A percentile compares a stretch with the other conserved stretches of the same genome.
These are phyloP conservation scores for Stegophylla sp. DNA, from an alignment of 2,888 invertebrate species.

Conservation along the genomic window DNA sequence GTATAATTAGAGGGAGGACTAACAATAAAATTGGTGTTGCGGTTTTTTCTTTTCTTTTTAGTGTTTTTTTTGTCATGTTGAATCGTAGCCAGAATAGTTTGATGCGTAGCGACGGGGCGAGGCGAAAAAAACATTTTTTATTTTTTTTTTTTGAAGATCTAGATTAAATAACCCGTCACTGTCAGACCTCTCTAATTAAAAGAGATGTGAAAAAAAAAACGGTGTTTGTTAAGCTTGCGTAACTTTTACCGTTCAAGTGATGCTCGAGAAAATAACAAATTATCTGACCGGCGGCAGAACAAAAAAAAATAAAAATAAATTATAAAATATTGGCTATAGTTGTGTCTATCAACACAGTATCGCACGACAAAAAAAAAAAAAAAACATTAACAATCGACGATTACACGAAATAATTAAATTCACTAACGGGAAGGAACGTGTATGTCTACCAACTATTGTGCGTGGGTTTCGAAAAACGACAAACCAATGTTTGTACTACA, in stretches of 20 bases:
- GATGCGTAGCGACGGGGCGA: neutral
- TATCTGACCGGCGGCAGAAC: too few relatives aligned
- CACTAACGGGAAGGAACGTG: too few relatives aligned
- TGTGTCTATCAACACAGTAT: neutral
- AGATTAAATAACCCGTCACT: slow-evolving; percentile 51
- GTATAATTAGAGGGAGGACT: slow-evolving; percentile 46
- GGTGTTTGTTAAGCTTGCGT: slow-evolving; percentile 18
- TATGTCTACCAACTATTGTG: neutral
- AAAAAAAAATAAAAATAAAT: neutral
- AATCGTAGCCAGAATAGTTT: slow-evolving; percentile 30
- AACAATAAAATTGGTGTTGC: slow-evolving; percentile 16
- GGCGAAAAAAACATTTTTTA: neutral
- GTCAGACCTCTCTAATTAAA: slow-evolving; percentile 46
- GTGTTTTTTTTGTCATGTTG: neutral
- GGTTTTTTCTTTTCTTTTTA: neutral
- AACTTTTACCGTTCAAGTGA: slow-evolving; percentile 1
- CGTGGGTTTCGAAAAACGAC: neutral
- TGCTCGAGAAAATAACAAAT: neutral
- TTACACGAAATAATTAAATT: too few relatives aligned
- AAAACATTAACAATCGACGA: too few relatives aligned
- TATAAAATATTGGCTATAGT: slow-evolving; percentile 1
- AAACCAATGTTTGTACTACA: neutral
- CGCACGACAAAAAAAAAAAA: too few relatives aligned
- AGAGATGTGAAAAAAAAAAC: slow-evolving; percentile 24
- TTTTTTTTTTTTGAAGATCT: too few relatives aligned